These are phyloP conservation scores for Trachelus troglodyta DNA, from an alignment of 2,888 invertebrate species.

Conservation along the genomic window DNA sequence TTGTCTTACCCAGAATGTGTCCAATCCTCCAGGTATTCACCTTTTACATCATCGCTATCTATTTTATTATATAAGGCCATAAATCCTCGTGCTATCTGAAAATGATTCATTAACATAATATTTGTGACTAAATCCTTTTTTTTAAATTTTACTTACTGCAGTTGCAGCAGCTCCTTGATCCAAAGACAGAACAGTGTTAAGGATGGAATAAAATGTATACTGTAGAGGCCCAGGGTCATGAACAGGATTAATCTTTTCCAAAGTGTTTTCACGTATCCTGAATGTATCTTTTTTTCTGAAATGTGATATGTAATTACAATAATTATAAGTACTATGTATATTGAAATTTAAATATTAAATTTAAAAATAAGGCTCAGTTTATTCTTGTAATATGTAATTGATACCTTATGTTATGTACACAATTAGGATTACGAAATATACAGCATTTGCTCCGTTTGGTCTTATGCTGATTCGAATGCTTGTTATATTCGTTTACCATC, in stretches of 20 bases:
- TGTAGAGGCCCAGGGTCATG: not conserved
- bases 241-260: not conserved
- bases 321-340: not conserved
- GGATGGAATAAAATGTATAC: constrained; percentile 41
- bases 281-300: not conserved
- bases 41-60: constrained; percentile 27
- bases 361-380: not conserved
- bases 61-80: constrained; percentile 36
- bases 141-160: constrained; percentile 16
- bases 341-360: not conserved
- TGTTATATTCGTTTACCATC: not conserved
- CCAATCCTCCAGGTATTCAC: constrained; percentile 38
- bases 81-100: constrained; percentile 43
- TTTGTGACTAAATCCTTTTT: not conserved
- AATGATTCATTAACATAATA: not conserved
- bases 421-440: not conserved
- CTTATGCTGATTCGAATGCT: not conserved
- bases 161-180: constrained; percentile 38
- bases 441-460: not conserved
- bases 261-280: not conserved
- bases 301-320: not conserved
- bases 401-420: not conserved
- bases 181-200: constrained; percentile 43
- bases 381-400: not conserved
- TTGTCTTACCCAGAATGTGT: constrained; percentile 36